These are phyloP conservation scores for Trematocara macrostoma DNA, from an alignment of 2,113 vertebrate genomes.

Conservation along the genomic window DNA sequence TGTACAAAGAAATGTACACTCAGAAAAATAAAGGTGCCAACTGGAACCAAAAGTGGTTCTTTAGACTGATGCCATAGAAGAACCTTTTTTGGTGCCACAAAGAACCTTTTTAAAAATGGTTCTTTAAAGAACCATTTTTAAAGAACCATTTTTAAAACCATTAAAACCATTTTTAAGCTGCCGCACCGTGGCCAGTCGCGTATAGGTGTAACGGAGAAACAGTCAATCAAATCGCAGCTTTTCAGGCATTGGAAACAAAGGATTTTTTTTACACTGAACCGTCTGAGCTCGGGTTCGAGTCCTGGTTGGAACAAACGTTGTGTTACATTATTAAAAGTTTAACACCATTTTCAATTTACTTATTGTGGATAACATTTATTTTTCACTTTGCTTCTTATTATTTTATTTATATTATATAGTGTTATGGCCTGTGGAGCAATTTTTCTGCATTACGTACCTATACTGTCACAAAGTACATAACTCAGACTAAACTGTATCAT, in stretches of 20 bases:
- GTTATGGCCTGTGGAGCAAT: not conserved
- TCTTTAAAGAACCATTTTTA: no score
- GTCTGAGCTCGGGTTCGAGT: fast-evolving
- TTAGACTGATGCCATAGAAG: no score
- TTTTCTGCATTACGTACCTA: not conserved
- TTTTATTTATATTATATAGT: not conserved
- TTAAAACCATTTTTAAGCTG: no score
- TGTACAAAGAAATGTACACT: not conserved
- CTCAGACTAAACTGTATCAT: not conserved
- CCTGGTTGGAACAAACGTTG: not conserved
- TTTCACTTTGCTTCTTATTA: not conserved
- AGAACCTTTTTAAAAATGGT: no score
- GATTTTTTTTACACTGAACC: not conserved
- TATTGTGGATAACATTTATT: not conserved
- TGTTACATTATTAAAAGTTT: not conserved
- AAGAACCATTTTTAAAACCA: no score
- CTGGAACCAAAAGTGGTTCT: no score
- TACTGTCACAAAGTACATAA: not conserved
- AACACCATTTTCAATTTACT: not conserved
- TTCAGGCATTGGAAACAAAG: no score
- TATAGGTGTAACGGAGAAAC: no score
- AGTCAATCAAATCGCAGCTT: no score
- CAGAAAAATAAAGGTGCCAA: no score
- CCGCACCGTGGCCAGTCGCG: no score
- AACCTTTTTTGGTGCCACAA: no score